A percentile compares a stretch with the other conserved stretches of the same genome.
Evolutionary conservation across 2,888 invertebrate species (phyloP).

Genomic region (Hypomecis atomaria): DNA sequence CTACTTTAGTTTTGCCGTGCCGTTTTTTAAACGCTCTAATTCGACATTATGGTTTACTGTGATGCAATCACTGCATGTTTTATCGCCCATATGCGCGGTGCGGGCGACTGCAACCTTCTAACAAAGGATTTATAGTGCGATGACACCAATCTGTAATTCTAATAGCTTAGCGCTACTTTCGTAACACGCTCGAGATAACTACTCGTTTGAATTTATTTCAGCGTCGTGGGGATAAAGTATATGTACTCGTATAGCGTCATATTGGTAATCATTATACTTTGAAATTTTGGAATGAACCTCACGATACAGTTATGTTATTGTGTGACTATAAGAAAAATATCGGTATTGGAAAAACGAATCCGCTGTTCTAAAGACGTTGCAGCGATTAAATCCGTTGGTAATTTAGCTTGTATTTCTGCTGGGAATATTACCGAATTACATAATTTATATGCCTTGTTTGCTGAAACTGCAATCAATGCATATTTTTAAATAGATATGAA

Average conservation of each 20-base stretch:
- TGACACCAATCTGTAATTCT: conserved; percentile 50
- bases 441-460: no score
- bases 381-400: no score
- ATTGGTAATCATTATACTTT: background rate
- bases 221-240: background rate
- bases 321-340: no score
- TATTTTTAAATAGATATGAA: no score
- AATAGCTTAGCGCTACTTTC: conserved; percentile 41
- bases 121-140: conserved; percentile 49
- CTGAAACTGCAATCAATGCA: no score
- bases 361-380: no score
- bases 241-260: background rate
- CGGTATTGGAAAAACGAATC: no score
- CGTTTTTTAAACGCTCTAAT: background rate
- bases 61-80: conserved; percentile 3
- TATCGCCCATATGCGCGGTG: conserved; percentile 11
- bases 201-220: background rate
- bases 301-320: no score
- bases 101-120: conserved; percentile 40
- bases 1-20: no score
- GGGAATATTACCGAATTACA: no score
- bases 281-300: no score
- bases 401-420: no score
- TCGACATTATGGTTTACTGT: background rate
- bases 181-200: conserved; percentile 30